Evolutionary conservation across 2,888 invertebrate genomes (phyloP), one percentile per base, ranked within the genome.

Genomic region (Nasonovia ribisnigri): DNA sequence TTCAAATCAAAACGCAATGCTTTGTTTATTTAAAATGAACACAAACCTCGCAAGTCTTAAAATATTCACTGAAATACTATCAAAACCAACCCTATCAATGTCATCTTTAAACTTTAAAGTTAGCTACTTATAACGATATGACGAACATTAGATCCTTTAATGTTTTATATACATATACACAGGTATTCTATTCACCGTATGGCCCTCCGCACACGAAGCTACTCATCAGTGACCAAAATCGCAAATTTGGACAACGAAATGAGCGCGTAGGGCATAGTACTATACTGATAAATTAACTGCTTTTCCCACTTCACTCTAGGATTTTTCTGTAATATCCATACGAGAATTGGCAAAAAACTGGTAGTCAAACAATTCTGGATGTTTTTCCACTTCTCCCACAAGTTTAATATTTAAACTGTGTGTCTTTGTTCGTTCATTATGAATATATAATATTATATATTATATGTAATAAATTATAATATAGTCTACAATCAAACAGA

Each of bases 291-390:
- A n/a, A n/a, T n/a, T n/a, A n/a, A n/a, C n/a, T n/a, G n/a, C n/a
- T n/a, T n/a, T n/a, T n/a, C n/a, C n/a, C n/a, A n/a, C n/a, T n/a
- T n/a, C n/a, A n/a, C n/a, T n/a, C n/a, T n/a, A n/a, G n/a, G n/a
- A n/a, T n/a, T n/a, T n/a, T 67, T 95, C 95, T 88, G 95, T 95
- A n/a, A 94, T 84, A 90, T 95, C 95, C 94, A 94, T 95, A 46
- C 95, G 94, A 26, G 95, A 95, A 92, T 95, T n/a, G n/a, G n/a
- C n/a, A 95, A n/a, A 84, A 94, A 84, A 90, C n/a, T 95, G 94
- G 46, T 92, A 95, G 93, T 95, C 95, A 77, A 90, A 90, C 36
- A 51, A 77, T n/a, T n/a, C 48, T n/a, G n/a, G n/a, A n/a, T n/a
- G n/a, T n/a, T n/a, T n/a, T n/a, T n/a, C n/a, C n/a, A n/a, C n/a